Evolutionary conservation across 37 sponge, comb jelly and placozoan genomes (phyloP), one percentile per base, ranked within the genome.

Genomic region (Mnemiopsis leidyi): DNA sequence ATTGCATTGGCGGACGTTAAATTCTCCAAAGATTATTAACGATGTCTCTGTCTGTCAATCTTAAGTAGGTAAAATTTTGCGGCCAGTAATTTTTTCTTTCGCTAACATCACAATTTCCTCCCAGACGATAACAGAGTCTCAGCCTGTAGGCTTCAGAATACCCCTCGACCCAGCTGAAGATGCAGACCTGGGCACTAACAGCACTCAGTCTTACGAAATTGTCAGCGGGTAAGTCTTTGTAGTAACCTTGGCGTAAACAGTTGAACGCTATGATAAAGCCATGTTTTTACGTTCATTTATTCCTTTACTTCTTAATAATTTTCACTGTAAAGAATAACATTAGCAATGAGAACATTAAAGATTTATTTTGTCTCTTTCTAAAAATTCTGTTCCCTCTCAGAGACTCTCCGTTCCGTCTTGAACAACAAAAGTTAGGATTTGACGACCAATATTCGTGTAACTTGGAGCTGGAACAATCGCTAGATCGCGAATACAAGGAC

Each of bases 61-160:
- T n/a, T n/a, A n/a, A n/a, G n/a, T n/a, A n/a, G n/a, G n/a, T n/a
- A n/a, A n/a, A n/a, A n/a, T n/a, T n/a, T n/a, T n/a, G n/a, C n/a
- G n/a, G n/a, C n/a, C n/a, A n/a, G n/a, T n/a, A n/a, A n/a, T n/a
- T n/a, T n/a, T n/a, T n/a, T n/a, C n/a, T n/a, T n/a, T n/a, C n/a
- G n/a, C n/a, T 71, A 7, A 23, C 73, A 71, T 71, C 21, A 29
- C 73, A 7, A 3, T 71, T n/a, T 28, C 20, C n/a, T 77, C 35
- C 18, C 79, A 77, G 79, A 31, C 79, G 35, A 34, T 85, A 23
- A 85, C 26, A 25, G 90, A 85, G 61, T 38, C 90, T 3, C 40
- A 85, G 61, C 90, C 90, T 28, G 90, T 85, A n/a, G 90, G 90
- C 13, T 85, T 85, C 35, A 85, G 21, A 23, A 40, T 85, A 23